These are phyloP conservation scores for Eulemur macaco DNA, from an alignment of 2,113 vertebrate genomes.

Conservation along the genomic window DNA sequence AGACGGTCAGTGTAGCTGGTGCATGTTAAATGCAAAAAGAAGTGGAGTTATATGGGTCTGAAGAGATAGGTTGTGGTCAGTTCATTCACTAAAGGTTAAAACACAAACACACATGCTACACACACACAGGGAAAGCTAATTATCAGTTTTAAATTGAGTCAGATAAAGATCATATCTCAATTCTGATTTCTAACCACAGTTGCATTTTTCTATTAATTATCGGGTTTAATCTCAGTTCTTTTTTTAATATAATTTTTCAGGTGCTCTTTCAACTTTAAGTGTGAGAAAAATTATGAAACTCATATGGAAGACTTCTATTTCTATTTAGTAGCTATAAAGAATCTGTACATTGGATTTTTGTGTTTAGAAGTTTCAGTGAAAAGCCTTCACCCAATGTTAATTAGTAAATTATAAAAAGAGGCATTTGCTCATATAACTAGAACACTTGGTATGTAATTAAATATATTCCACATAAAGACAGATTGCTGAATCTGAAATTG, in stretches of 20 bases:
- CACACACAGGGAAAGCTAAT: not conserved
- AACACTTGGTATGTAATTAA: constrained; percentile 9
- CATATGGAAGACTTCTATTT: not conserved
- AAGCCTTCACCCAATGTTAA: not conserved
- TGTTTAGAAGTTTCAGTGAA: not conserved
- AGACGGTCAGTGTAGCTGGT: not conserved
- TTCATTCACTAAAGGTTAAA: not conserved
- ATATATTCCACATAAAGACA: constrained; percentile 4
- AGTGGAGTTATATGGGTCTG: not conserved
- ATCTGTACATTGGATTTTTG: not conserved
- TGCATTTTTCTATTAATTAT: not conserved
- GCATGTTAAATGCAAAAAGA: not conserved
- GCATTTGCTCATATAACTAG: not conserved
- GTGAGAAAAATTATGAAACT: not conserved
- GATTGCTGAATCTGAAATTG: constrained; percentile 27
- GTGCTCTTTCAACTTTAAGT: not conserved
- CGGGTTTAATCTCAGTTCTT: not conserved
- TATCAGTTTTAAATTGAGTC: not conserved
- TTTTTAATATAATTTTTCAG: not conserved
- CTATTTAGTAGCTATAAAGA: not conserved
- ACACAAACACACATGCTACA: not conserved
- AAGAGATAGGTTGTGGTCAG: not conserved
- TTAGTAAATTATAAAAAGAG: not conserved
- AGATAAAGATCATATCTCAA: not conserved
- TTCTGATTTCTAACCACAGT: not conserved